Base-by-base conservation (phyloP, 2,113 vertebrate species). In the Campylomormyrus numenius region DNA sequence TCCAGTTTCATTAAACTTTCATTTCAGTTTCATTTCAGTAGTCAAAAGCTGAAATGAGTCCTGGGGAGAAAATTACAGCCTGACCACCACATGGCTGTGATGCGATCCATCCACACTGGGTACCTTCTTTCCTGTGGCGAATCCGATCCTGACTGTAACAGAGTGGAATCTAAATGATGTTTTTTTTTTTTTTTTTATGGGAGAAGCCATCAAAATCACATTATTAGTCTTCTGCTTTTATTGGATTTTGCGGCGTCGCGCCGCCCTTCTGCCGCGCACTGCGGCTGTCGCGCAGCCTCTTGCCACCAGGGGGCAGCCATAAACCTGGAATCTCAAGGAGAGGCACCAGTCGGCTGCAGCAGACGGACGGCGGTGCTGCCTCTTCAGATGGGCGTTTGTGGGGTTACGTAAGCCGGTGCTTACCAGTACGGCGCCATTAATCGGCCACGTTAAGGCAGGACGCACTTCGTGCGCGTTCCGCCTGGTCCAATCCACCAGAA, bases 221-320 rank as follows among this genome's bases (percentile, higher is more conserved):
- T 80, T 42, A 19, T 42, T 42, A 80, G 31, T 80, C 31, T 42
- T 19, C 15, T 42, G 74, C 74, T 42, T 80, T 42, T 19, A 80
- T 39, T 39, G 74, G 39, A 80, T 80, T 80, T 31, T 39, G 31
- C 15, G 3, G 15, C 1, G 1, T 7, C 5, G 15, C 10, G 35
- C 74, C 74, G 3, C 35, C 35, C 35, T 77, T 39, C 70, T 39
- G 35, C 70, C 27, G 1, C 4, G 17, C 31, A 42, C 74, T 80
- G 74, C 74, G 35, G 35, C n/a, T 13, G 45, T 50, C 15, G 89
- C 84, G 46, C 77, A 84, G 50, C 90, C 46, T 39, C 52, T 42
- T 27, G 86, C 89, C 92, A 93, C 91, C 62, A 83, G 92, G 90
- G 89, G 91, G 93, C 91, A 93, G 91, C 91, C 90, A 91, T 46